Base-by-base conservation (phyloP, 2,797 vertebrate genomes). In the Cheracebus regulus region DNA sequence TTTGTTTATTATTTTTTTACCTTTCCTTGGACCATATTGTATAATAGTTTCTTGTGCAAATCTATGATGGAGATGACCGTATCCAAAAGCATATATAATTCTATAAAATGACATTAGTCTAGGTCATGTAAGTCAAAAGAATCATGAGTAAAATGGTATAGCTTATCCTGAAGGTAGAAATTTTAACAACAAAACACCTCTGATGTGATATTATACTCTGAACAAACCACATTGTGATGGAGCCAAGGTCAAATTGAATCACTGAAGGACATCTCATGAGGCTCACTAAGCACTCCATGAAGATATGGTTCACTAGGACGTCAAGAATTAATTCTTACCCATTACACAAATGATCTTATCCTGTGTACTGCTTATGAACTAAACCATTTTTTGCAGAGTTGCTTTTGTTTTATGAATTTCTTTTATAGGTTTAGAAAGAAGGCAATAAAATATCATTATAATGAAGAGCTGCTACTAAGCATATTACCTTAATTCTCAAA, bases 401-500 rank as follows among this genome's bases (percentile, higher is more conserved):
- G 26, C 4, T 72, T 89, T 80, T 57, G 64, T 87, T 93, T 89
- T 44, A 73, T 41, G 33, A 7, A 84, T 90, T 75, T 89, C 44
- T 30, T 64, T 55, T 73, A 64, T 2, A 73, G 20, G 5, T 81
- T 88, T 84, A 95, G 55, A 39, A 79, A 50, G 64, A 85, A 70
- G 82, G 44, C 67, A 90, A 46, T 11, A 80, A 44, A 76, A 57
- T 19, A 36, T 41, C 3, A 57, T 26, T 8, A 44, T 24, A 52
- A 46, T 52, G 15, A 91, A 91, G 20, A 81, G 20, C 17, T 83
- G n/a, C 20, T 58, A 19, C 36, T 20, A 36, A 79, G 41, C 41
- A 84, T 9, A 64, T 98, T 98, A 99, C 99, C 96, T 99, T 99
- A 85, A 99, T 99, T 79, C 99, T 99, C 96, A 99, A 96, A 0